These are phyloP conservation scores for Okapia johnstoni DNA, from an alignment of 2,113 vertebrate genomes.

Conservation along the genomic window DNA sequence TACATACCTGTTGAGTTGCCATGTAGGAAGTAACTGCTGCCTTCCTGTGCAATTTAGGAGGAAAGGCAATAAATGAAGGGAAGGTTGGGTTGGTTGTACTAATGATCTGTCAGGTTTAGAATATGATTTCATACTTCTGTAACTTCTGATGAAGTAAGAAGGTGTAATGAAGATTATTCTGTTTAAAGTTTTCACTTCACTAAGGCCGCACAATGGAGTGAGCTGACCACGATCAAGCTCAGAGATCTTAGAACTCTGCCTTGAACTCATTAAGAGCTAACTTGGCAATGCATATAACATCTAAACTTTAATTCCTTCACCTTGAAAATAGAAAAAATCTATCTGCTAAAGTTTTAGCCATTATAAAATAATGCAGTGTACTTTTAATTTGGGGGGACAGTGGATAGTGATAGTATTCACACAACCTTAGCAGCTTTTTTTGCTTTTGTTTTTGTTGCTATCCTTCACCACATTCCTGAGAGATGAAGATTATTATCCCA, in stretches of 20 bases:
- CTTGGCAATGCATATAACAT: not conserved
- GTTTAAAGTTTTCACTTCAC: not conserved
- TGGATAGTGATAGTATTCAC: not conserved
- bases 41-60: not conserved
- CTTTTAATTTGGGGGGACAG: not conserved
- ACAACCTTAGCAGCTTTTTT: not conserved
- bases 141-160: slow-evolving; percentile 6
- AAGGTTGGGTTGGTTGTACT: not conserved
- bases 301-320: not conserved
- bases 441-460: not conserved
- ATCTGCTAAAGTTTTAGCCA: not conserved
- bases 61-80: not conserved
- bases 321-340: not conserved
- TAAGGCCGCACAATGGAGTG: not conserved
- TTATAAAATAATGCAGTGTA: not conserved
- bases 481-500: not conserved
- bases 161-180: not conserved
- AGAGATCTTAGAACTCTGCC: not conserved
- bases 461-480: not conserved
- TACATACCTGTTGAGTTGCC: not conserved
- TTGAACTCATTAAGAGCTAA: not conserved
- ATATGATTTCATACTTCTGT: slow-evolving; percentile 16
- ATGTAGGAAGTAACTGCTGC: not conserved
- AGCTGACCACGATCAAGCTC: not conserved
- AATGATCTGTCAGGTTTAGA: not conserved